Evolutionary conservation across 2,888 invertebrate genomes (phyloP).

Genomic region (Cryptosula pallasiana): DNA sequence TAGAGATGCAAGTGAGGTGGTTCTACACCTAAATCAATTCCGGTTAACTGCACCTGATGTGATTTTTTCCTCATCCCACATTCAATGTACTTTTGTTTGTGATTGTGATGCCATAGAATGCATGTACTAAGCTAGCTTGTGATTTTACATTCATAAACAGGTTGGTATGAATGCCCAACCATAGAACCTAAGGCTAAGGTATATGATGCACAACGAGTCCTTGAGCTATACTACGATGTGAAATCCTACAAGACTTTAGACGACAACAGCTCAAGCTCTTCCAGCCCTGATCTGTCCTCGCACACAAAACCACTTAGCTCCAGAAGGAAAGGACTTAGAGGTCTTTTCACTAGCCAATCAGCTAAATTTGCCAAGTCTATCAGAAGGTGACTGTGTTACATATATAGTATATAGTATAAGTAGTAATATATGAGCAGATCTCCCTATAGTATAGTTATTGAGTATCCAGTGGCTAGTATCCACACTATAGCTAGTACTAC

Average conservation of each 20-base stretch:
- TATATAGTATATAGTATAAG: too few species aligned
- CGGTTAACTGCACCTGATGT: too few species aligned
- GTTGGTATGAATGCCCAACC: not conserved
- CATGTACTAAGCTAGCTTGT: too few species aligned
- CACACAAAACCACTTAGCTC: not conserved
- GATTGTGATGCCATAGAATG: too few species aligned
- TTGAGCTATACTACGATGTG: not conserved
- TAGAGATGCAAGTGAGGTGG: too few species aligned
- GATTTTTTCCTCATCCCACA: not conserved
- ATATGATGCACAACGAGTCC: not conserved
- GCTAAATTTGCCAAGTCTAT: not conserved
- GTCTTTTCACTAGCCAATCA: not conserved
- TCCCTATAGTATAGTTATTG: too few species aligned
- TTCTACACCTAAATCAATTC: too few species aligned
- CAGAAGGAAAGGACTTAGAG: not conserved
- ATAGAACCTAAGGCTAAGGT: not conserved
- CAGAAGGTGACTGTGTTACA: constrained; percentile 4
- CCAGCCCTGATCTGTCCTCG: too few species aligned
- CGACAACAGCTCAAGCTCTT: not conserved
- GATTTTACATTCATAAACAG: not conserved
- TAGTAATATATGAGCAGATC: too few species aligned
- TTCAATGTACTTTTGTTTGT: too few species aligned
- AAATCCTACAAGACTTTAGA: not conserved
- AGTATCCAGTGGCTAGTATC: too few species aligned
- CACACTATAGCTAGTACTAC: too few species aligned